Base-by-base conservation (phyloP, 2,888 invertebrate species). In the Apodemia duryi region DNA sequence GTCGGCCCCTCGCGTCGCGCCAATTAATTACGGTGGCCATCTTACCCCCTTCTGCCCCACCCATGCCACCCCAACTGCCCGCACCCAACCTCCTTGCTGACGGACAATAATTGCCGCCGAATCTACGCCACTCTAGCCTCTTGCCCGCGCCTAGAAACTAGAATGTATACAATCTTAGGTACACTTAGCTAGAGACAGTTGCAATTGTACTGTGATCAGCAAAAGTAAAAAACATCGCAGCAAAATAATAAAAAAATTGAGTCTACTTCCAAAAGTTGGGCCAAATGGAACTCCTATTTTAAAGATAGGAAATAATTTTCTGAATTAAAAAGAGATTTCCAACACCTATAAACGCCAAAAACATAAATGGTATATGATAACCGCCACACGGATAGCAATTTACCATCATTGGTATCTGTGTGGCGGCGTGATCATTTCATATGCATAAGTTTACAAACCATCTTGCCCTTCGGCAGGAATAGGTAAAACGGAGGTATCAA, bases 21-120 rank as follows among this genome's bases (percentile, higher is more conserved):
- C 91, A 91, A 91, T 91, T 91, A 91, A 91, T 91, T 91, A 91
- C 88, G 91, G 91, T 87, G 90, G 90, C 90, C 89, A 88, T 91
- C 90, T 91, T 91, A 88, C 80, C 84, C 82, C 83, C 74, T 68
- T 76, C 73, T 74, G 38, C 74, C 71, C 77, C 77, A 76, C 68
- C 68, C 65, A 63, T 67, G 65, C 32, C 67, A 69, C 65, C 75
- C 75, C 71, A 71, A 74, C 74, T 69, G 66, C 74, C 70, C 80
- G 73, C 71, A 74, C 70, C 74, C 69, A 68, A 70, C 76, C 74
- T 72, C 75, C 73, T 72, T 71, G 81, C 86, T 88, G 86, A 85
- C 89, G 88, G 89, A 89, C 90, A 89, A 91, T 91, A 86, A 91
- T 89, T 89, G 89, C 88, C 81, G 81, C 82, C 85, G 83, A 86